Evolutionary conservation across 2,113 vertebrate species (phyloP), one percentile per base, ranked within the genome.

Genomic region (Gymnarchus niloticus): DNA sequence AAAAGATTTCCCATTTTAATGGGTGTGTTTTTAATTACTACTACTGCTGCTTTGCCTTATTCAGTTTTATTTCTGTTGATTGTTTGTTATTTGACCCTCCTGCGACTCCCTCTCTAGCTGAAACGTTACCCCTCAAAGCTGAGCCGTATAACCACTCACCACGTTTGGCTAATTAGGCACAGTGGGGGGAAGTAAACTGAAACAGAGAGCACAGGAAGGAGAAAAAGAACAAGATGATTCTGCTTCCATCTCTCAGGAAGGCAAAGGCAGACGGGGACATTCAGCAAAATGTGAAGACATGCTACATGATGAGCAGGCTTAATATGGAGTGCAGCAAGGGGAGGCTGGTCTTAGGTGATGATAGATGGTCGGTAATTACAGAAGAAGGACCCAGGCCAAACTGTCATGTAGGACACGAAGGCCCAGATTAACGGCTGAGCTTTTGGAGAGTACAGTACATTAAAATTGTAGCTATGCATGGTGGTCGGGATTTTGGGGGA

Each of bases 311-410:
- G 54, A 76, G 86, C 49, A 91, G 81, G 85, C 54, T 52, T 12
- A 21, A 61, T 61, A 44, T 2, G 3, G 1, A 37, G 7, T 1
- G 6, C n/a, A 51, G 51, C 80, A 57, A 85, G 78, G 83, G 73
- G 1, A 37, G 80, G 83, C 51, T 61, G 56, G n/a, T 28, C 87
- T 9, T 81, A 87, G 89, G 41, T 83, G 84, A 9, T 84, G 89
- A 88, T 33, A 81, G 83, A 88, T 59, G 49, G 84, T 81, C 85
- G 86, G 88, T 86, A 86, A 85, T 89, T 88, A 88, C 85, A 89
- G 85, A 56, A 48, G 81, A n/a, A 76, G 61, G 23, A 85, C 76
- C 83, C 78, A 76, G 88, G 65, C 86, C 59, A 56, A 87, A 80
- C 81, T 69, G 21, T 88, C 87, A n/a, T 84, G 49, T 85, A 84